Evolutionary conservation across 2,113 vertebrate species (phyloP).

Genomic region (Grallaria varia): DNA sequence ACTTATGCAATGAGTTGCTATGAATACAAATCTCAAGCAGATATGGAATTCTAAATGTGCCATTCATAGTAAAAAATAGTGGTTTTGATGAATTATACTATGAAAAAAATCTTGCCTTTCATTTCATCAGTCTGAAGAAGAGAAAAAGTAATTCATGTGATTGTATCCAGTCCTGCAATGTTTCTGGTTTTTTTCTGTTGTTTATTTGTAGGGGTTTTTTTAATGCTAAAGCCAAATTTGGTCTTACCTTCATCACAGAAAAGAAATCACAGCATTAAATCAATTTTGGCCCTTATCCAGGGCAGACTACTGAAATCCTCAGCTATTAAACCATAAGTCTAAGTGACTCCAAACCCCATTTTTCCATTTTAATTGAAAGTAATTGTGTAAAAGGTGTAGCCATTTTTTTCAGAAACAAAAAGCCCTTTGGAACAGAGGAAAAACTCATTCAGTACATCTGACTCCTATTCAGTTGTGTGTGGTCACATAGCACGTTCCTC

Average conservation of each 20-base stretch:
- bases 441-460: background rate
- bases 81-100: background rate
- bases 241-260: background rate
- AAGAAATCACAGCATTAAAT: background rate
- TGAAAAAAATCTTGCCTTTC: background rate
- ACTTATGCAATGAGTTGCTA: background rate
- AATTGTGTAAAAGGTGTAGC: background rate
- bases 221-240: background rate
- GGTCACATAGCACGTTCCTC: background rate
- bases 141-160: background rate
- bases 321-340: background rate
- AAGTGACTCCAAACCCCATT: background rate
- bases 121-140: background rate
- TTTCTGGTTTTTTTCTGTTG: background rate
- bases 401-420: background rate
- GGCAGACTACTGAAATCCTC: background rate
- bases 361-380: conserved; percentile 5
- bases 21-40: background rate
- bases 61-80: background rate
- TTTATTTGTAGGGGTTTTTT: background rate
- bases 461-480: background rate
- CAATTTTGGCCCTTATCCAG: background rate
- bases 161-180: background rate
- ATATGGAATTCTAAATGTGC: background rate
- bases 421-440: background rate